A percentile compares a stretch with the other conserved stretches of the same genome.
phyloP scores from a whole-genome alignment of 2,888 invertebrate species.

The Nezara viridula region DNA sequence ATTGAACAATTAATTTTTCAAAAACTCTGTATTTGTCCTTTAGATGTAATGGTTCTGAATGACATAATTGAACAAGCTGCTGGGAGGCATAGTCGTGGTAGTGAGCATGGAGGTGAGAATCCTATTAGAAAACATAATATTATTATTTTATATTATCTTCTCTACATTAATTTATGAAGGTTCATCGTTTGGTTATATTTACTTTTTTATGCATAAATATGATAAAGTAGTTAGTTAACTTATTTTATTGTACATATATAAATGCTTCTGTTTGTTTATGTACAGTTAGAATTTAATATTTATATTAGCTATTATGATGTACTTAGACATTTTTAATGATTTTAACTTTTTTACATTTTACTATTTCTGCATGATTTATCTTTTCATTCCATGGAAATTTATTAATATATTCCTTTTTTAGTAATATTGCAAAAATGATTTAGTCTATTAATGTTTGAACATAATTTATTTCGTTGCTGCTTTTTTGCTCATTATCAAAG shows the following conservation, averaged over 20 bases:
- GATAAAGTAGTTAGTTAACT: background rate
- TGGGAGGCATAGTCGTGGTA: conserved; percentile 86
- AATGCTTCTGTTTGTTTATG: conserved; percentile 44
- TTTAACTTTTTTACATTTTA: background rate
- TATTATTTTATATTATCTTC: conserved; percentile 60
- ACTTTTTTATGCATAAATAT: background rate
- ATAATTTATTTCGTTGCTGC: background rate
- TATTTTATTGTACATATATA: conserved; percentile 54
- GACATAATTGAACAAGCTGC: conserved; percentile 97
- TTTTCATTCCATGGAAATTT: conserved; percentile 25
- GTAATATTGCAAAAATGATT: no score
- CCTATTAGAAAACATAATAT: background rate
- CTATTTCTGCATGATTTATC: conserved; percentile 9
- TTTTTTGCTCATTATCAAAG: background rate
- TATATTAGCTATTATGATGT: background rate
- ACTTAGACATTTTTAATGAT: background rate
- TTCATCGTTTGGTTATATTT: background rate
- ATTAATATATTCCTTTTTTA: background rate
- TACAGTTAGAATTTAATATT: conserved; percentile 34
- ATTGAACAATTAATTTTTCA: background rate
- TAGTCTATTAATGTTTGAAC: no score
- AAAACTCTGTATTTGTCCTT: conserved; percentile 17
- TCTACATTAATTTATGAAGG: conserved; percentile 41
- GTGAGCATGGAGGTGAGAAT: conserved; percentile 88
- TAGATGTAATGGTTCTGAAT: conserved; percentile 97